These are phyloP conservation scores for Taxidea taxus DNA, from an alignment of 2,113 vertebrate species.

Conservation along the genomic window DNA sequence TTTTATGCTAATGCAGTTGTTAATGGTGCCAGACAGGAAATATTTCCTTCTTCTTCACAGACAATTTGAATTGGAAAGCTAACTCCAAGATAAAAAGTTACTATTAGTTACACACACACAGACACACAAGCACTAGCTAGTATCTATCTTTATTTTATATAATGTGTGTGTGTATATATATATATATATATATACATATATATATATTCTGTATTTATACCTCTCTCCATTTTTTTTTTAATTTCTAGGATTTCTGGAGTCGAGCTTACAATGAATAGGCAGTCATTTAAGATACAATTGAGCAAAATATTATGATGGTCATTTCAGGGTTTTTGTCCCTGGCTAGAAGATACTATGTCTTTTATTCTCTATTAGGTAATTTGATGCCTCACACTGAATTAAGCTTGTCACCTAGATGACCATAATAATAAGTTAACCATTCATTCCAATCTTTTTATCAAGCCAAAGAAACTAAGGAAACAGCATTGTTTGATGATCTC, in stretches of 20 bases:
- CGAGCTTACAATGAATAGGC: not conserved
- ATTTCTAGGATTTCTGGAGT: not conserved
- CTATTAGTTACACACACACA: not conserved
- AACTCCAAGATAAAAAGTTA: not conserved
- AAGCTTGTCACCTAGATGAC: not conserved
- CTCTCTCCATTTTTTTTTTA: not conserved
- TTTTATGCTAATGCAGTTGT: constrained; percentile 47
- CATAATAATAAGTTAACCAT: not conserved
- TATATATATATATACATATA: not conserved
- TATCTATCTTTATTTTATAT: not conserved
- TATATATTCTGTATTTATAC: not conserved
- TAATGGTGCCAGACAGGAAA: constrained; percentile 54
- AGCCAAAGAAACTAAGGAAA: not conserved
- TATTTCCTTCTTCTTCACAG: constrained; percentile 39
- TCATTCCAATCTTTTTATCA: not conserved
- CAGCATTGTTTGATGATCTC: not conserved
- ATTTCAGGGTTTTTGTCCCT: not conserved
- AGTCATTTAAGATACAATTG: not conserved
- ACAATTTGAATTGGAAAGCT: not conserved
- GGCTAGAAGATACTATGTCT: not conserved
- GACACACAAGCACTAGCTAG: not conserved
- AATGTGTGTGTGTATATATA: not conserved
- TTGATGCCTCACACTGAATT: not conserved
- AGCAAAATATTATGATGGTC: not conserved
- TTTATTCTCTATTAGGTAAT: not conserved